phyloP scores from a whole-genome alignment of 2,888 invertebrate genomes.

The Fragum fragum region DNA sequence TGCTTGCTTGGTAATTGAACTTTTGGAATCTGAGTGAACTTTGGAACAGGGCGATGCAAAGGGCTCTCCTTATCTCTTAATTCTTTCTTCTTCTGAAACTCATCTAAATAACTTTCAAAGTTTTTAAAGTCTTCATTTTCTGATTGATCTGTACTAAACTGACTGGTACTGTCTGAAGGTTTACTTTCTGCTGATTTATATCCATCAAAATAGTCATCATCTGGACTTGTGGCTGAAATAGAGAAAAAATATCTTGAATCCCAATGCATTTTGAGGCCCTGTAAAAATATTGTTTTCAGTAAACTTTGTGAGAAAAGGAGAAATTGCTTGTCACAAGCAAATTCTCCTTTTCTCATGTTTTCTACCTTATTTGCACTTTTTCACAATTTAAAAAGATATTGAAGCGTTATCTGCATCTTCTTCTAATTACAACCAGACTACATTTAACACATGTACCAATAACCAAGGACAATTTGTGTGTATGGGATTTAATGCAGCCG shows the following conservation, averaged over 20 bases:
- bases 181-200: constrained; percentile 78
- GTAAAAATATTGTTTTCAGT: too few species aligned
- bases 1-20: constrained; percentile 27
- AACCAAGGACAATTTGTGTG: too few species aligned
- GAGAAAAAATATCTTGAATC: too few species aligned
- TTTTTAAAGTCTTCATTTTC: constrained; percentile 82
- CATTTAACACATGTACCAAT: too few species aligned
- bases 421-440: too few species aligned
- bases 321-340: neutral
- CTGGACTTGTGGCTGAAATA: constrained; percentile 73
- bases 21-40: constrained; percentile 30
- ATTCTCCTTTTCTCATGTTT: neutral
- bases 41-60: constrained; percentile 72
- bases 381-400: too few species aligned
- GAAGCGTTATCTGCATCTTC: too few species aligned
- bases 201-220: constrained; percentile 81
- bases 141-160: constrained; percentile 82
- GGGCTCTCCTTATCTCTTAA: constrained; percentile 72
- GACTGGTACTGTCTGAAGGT: constrained; percentile 79
- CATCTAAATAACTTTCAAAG: constrained; percentile 82
- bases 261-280: too few species aligned
- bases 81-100: constrained; percentile 75
- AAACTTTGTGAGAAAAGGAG: constrained; percentile 16
- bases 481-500: too few species aligned
- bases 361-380: too few species aligned